Conservation (phyloP, 2,888 invertebrate genomes). For the Lomographa bimaculata region DNA sequence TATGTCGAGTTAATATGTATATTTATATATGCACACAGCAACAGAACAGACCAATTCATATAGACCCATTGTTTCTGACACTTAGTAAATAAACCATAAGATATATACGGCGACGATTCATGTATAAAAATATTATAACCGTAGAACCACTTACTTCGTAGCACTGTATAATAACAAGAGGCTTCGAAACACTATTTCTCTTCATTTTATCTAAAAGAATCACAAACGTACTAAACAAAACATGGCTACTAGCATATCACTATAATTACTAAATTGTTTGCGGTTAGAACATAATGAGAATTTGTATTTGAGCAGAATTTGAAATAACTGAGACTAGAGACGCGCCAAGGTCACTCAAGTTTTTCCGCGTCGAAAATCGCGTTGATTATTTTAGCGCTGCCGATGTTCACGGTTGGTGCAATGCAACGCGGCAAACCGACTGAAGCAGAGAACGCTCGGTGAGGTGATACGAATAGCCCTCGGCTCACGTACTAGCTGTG, state of each 20-base stretch:
- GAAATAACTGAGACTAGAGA: conserved; percentile 46
- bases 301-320: conserved; percentile 36
- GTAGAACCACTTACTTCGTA: conserved; percentile 84
- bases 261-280: conserved; percentile 22
- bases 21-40: neutral
- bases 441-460: conserved; percentile 29
- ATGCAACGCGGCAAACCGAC: conserved; percentile 47
- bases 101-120: too few relatives aligned
- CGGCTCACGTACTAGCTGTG: conserved; percentile 22
- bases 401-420: conserved; percentile 35
- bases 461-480: conserved; percentile 30
- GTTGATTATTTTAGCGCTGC: conserved; percentile 33
- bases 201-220: conserved; percentile 51
- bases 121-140: conserved; percentile 32
- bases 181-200: conserved; percentile 65
- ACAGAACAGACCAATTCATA: conserved; percentile 25
- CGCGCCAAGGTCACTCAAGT: conserved; percentile 68
- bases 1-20: neutral
- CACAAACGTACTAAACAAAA: conserved; percentile 12
- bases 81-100: conserved; percentile 38
- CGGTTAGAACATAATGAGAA: conserved; percentile 24
- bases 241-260: conserved; percentile 5
- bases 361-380: conserved; percentile 64
- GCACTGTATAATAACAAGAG: conserved; percentile 83
- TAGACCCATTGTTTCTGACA: conserved; percentile 41